Evolutionary conservation across 2,113 vertebrate genomes (phyloP), one percentile per base, ranked within the genome.

Genomic region (Bungarus multicinctus): DNA sequence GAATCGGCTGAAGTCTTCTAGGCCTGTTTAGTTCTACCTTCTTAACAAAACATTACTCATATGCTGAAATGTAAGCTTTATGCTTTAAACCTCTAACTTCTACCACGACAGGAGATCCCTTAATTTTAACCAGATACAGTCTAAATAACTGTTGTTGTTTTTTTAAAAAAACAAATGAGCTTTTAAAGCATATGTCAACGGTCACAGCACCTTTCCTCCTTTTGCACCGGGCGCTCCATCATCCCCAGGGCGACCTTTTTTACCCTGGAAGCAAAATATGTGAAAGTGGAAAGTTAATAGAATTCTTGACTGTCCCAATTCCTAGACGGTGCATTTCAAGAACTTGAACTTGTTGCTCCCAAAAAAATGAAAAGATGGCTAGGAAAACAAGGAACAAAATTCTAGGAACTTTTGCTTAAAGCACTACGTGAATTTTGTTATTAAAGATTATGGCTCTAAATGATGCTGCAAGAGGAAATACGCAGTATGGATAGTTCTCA

Each of bases 171-270:
- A 12, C 25, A 87, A 45, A 7, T 55, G n/a, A 34, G 53, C 34
- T 90, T 92, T 92, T 85, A 25, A 91, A 10, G 7, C 69, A 85
- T 93, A 89, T 93, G 5, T 94, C 30, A 92, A 94, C 95, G 93
- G 39, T 23, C 12, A 57, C 14, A 43, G 55, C 89, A 99, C 98
- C 98, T 99, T 99, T 92, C 92, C 95, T 94, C 98, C 99, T 98
- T 98, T 99, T 60, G 92, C 94, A 64, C 99, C 99, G 0, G 97
- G 96, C 94, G 95, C 89, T 91, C 99, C 98, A 54, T 99, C 97
- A 0, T 98, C 98, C 93, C 99, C 98, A 0, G 98, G 95, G 4
- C 98, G 98, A 93, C 98, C 98, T 94, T 98, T 99, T 95, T 99
- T 99, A 54, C 99, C 99, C 98, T 99, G 57, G 54, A 95, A 96